phyloP scores from a whole-genome alignment of 2,113 vertebrate species.

The Lampris megalopsis region DNA sequence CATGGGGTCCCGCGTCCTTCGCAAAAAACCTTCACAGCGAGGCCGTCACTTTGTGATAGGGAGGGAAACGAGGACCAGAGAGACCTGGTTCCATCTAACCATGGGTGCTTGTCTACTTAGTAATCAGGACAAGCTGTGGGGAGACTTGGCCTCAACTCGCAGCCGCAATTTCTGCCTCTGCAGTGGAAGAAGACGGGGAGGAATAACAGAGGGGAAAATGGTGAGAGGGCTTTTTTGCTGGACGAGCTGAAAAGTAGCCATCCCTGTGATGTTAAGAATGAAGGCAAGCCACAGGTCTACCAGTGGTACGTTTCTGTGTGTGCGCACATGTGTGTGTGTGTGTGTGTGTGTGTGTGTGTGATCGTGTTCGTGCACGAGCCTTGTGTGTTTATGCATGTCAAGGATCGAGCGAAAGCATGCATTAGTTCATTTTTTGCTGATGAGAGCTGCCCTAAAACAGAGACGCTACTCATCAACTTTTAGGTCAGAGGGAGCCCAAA shows the following conservation, averaged over 20 bases:
- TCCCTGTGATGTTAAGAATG: conserved; percentile 48
- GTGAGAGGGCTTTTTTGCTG: conserved; percentile 54
- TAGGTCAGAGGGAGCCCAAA: conserved; percentile 64
- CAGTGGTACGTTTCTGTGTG: conserved; percentile 34
- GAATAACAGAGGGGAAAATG: conserved; percentile 59
- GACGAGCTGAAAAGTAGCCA: conserved; percentile 66
- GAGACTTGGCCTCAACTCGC: conserved; percentile 62
- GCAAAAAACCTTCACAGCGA: conserved; percentile 34
- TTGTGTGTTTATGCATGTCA: conserved; percentile 23
- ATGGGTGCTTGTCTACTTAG: conserved; percentile 70
- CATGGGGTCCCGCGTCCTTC: conserved; percentile 23
- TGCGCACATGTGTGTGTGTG: conserved; percentile 1
- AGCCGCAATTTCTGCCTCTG: conserved; percentile 67
- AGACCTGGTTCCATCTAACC: conserved; percentile 60
- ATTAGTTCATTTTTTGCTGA: conserved; percentile 56
- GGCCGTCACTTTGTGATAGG: conserved; percentile 40
- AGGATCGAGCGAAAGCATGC: conserved; percentile 36
- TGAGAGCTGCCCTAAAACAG: conserved; percentile 64
- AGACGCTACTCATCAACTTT: conserved; percentile 70
- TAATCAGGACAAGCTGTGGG: conserved; percentile 77
- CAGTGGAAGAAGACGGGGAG: conserved; percentile 60
- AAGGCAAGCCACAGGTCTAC: conserved; percentile 45
- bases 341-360: conserved; percentile 13
- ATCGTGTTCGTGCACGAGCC: neutral
- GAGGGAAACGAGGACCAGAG: conserved; percentile 51